Conservation (phyloP, 2,888 invertebrate species). For the Thera obeliscata region DNA sequence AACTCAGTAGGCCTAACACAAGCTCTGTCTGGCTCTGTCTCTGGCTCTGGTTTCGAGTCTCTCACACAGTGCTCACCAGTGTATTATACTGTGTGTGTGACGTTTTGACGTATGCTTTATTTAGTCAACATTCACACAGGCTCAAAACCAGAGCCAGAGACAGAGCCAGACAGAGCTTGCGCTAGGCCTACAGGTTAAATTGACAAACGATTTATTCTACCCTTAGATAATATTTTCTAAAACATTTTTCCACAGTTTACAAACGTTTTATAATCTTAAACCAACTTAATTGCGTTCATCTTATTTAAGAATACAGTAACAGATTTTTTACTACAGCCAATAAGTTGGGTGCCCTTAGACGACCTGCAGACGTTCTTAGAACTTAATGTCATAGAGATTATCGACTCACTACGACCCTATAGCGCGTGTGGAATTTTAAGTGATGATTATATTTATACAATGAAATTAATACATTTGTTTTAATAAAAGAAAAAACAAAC, state of each 20-base stretch:
- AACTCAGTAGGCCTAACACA: too few relatives aligned
- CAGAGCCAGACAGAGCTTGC: too few relatives aligned
- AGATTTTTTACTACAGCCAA: constrained; percentile 57
- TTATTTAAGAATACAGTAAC: constrained; percentile 52
- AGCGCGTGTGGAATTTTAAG: constrained; percentile 57
- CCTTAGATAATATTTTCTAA: constrained; percentile 14
- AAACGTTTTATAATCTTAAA: constrained; percentile 40
- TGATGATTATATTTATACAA: constrained; percentile 48
- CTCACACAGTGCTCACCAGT: too few relatives aligned
- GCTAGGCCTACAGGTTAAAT: not conserved
- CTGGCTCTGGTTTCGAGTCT: too few relatives aligned
- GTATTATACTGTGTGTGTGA: too few relatives aligned
- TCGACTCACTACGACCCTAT: constrained; percentile 62
- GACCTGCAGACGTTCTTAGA: constrained; percentile 71
- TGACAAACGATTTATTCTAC: not conserved
- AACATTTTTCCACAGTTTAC: constrained; percentile 30
- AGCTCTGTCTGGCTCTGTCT: too few relatives aligned
- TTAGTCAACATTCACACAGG: too few relatives aligned
- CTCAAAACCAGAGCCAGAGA: too few relatives aligned
- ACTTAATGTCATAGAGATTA: constrained; percentile 70
- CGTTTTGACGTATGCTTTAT: too few relatives aligned
- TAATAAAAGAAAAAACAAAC: not conserved
- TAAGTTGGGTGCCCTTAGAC: constrained; percentile 57
- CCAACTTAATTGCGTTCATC: constrained; percentile 53
- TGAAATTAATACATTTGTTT: constrained; percentile 21